Conservation (phyloP, 2,888 invertebrate genomes). For the Crioceris asparagi region DNA sequence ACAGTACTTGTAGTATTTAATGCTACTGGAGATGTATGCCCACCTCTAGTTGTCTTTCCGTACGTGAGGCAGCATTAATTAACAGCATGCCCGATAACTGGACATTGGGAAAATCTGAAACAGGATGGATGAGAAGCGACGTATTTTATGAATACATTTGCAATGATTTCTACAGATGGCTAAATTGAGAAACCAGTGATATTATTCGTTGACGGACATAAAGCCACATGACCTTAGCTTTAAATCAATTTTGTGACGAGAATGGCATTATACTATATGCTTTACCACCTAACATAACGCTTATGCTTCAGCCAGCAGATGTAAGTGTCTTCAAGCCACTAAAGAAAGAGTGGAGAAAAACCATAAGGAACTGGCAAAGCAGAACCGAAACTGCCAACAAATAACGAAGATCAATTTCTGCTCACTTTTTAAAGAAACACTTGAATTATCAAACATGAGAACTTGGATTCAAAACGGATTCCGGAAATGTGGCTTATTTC, state of each 20-base stretch:
- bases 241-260: constrained; percentile 20
- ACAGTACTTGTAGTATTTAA: constrained; percentile 18
- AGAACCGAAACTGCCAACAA: constrained; percentile 3
- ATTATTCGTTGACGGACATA: too few relatives aligned
- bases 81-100: constrained; percentile 17
- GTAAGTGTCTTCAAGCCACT: constrained; percentile 12
- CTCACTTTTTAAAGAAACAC: constrained; percentile 3
- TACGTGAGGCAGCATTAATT: constrained; percentile 9
- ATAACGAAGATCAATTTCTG: constrained; percentile 9
- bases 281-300: constrained; percentile 11
- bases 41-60: constrained; percentile 15
- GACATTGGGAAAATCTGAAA: constrained; percentile 10
- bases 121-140: constrained; percentile 12
- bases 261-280: constrained; percentile 21
- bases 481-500: constrained; percentile 2
- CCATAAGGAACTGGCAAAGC: constrained; percentile 6
- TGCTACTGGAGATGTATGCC: constrained; percentile 6
- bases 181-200: too few relatives aligned
- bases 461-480: constrained; percentile 6
- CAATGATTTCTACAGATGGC: too few relatives aligned
- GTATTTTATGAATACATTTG: too few relatives aligned
- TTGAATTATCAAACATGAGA: constrained; percentile 1
- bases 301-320: constrained; percentile 12
- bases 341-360: constrained; percentile 8
- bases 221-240: too few relatives aligned